phyloP scores from a whole-genome alignment of 2,797 vertebrate genomes.

The Myiotriccus ornatus region DNA sequence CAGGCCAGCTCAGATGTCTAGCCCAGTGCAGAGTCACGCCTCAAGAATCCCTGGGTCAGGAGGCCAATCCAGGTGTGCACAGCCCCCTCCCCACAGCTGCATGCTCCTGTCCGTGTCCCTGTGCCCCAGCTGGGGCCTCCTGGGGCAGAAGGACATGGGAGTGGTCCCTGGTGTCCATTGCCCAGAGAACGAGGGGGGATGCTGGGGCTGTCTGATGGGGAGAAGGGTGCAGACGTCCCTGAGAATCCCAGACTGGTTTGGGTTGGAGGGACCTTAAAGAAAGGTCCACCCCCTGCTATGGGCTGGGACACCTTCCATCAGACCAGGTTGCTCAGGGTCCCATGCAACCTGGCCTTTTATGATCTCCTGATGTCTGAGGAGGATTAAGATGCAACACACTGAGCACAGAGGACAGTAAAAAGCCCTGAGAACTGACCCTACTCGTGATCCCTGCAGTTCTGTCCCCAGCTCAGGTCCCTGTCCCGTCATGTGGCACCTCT shows the following conservation, averaged over 20 bases:
- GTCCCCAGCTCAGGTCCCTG: not conserved
- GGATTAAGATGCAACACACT: not conserved
- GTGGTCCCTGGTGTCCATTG: not conserved
- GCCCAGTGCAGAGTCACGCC: constrained; percentile 39
- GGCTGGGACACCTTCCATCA: not conserved
- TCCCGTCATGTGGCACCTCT: not conserved
- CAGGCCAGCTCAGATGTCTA: constrained; percentile 83
- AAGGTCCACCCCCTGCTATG: not conserved
- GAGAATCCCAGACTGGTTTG: not conserved
- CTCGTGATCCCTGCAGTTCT: not conserved
- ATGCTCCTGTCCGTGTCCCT: constrained; percentile 23
- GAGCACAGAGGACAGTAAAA: not conserved
- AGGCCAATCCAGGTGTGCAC: constrained; percentile 65
- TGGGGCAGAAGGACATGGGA: not conserved
- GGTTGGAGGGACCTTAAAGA: not conserved
- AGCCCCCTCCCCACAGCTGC: constrained; percentile 48
- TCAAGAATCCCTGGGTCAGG: constrained; percentile 35
- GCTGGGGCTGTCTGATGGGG: not conserved
- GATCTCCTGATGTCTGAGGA: not conserved
- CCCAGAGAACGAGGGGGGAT: not conserved
- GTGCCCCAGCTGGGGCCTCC: not conserved
- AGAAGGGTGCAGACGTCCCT: not conserved
- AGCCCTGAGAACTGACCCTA: not conserved
- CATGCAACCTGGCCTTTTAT: not conserved
- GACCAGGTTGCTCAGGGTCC: not conserved